Conservation (phyloP, 2,797 vertebrate species). For the Argya squamiceps region DNA sequence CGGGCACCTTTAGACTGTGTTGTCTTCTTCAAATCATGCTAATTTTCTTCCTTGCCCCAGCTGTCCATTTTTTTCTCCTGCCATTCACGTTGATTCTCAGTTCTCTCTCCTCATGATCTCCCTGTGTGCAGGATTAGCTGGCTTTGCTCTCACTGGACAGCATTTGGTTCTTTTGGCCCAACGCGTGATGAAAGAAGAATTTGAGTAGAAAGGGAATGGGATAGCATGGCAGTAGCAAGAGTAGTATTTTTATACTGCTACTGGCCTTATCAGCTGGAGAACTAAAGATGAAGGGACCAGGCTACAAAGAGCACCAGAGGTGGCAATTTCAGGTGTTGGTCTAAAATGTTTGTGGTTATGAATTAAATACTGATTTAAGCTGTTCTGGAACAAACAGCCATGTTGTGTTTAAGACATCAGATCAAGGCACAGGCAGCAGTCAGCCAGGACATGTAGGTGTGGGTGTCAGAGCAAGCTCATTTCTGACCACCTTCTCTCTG, state of each 20-base stretch:
- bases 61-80: not conserved
- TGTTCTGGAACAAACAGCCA: not conserved
- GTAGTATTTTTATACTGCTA: not conserved
- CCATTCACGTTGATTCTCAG: not conserved
- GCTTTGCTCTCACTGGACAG: not conserved
- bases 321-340: not conserved
- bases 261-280: not conserved
- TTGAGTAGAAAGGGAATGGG: not conserved
- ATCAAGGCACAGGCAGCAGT: not conserved
- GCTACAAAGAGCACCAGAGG: not conserved
- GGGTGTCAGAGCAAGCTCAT: not conserved
- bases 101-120: not conserved
- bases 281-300: not conserved
- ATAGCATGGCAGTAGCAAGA: not conserved
- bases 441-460: not conserved
- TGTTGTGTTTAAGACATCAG: not conserved
- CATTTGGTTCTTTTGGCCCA: not conserved
- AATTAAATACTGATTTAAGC: not conserved
- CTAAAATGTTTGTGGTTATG: not conserved
- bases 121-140: not conserved
- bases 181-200: not conserved
- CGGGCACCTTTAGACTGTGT: not conserved
- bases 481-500: not conserved
- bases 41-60: not conserved
- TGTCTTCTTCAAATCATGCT: not conserved